These are phyloP conservation scores for Volucella inanis DNA, from an alignment of 2,888 invertebrate species.

Conservation along the genomic window DNA sequence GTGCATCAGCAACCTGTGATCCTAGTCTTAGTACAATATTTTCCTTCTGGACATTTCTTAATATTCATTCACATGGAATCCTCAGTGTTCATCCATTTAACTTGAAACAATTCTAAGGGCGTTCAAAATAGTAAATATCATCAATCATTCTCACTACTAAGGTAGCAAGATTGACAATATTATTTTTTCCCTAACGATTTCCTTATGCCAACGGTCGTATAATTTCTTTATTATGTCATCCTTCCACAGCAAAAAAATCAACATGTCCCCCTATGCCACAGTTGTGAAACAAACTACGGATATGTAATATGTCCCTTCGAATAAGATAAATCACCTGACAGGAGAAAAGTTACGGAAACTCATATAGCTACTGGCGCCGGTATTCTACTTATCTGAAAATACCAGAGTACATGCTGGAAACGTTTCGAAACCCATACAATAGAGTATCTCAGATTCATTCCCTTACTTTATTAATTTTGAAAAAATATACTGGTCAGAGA, in stretches of 20 bases:
- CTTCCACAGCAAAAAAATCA: slow-evolving; percentile 2
- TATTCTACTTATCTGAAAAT: slow-evolving; percentile 15
- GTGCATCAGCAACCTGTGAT: too few relatives aligned
- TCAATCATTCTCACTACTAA: too few relatives aligned
- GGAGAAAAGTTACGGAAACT: slow-evolving; percentile 19
- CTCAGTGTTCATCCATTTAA: too few relatives aligned
- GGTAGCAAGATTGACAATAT: too few relatives aligned
- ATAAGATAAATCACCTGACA: slow-evolving; percentile 36
- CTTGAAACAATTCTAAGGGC: too few relatives aligned
- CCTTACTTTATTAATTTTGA: background rate
- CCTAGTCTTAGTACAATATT: too few relatives aligned
- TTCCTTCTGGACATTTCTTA: too few relatives aligned
- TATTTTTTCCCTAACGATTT: background rate
- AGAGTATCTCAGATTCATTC: background rate
- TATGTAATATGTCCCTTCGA: background rate
- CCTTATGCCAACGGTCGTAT: background rate
- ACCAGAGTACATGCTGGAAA: background rate
- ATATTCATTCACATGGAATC: too few relatives aligned
- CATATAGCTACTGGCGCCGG: slow-evolving; percentile 8
- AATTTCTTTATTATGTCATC: background rate
- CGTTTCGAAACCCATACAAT: slow-evolving; percentile 11
- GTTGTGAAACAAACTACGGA: background rate
- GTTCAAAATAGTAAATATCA: too few relatives aligned
- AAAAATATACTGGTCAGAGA: background rate
- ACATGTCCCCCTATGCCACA: background rate